phyloP scores from a whole-genome alignment of 2,888 invertebrate species.

The Euplexia lucipara region DNA sequence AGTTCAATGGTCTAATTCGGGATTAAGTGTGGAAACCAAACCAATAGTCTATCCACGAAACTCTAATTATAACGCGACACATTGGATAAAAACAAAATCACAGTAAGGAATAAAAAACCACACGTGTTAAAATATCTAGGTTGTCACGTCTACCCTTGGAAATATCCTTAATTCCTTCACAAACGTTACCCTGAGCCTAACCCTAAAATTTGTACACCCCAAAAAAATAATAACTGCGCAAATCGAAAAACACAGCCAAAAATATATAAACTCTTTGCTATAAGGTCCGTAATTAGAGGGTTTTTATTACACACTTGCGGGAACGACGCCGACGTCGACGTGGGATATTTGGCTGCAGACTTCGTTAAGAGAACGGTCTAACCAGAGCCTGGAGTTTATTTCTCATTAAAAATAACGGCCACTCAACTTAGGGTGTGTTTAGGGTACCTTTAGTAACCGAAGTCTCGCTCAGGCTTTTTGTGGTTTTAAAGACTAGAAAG shows the following conservation, averaged over 20 bases:
- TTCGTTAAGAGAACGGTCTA: slow-evolving; percentile 63
- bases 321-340: slow-evolving; percentile 53
- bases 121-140: background rate
- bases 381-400: slow-evolving; percentile 64
- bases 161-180: background rate
- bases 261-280: slow-evolving; percentile 49
- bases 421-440: slow-evolving; percentile 59
- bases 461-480: slow-evolving; percentile 33
- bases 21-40: no score
- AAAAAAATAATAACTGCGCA: slow-evolving; percentile 14
- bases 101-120: background rate
- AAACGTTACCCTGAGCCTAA: background rate
- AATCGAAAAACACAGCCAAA: slow-evolving; percentile 21
- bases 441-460: slow-evolving; percentile 43
- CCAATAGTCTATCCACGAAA: no score
- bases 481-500: slow-evolving; percentile 22
- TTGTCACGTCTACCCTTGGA: background rate
- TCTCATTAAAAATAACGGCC: slow-evolving; percentile 69
- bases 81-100: background rate
- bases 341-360: slow-evolving; percentile 61
- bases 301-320: slow-evolving; percentile 64
- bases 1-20: no score
- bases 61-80: no score
- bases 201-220: background rate
- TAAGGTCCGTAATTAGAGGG: slow-evolving; percentile 58